phyloP scores from a whole-genome alignment of 2,797 vertebrate genomes.

The Acanthornis magna region DNA sequence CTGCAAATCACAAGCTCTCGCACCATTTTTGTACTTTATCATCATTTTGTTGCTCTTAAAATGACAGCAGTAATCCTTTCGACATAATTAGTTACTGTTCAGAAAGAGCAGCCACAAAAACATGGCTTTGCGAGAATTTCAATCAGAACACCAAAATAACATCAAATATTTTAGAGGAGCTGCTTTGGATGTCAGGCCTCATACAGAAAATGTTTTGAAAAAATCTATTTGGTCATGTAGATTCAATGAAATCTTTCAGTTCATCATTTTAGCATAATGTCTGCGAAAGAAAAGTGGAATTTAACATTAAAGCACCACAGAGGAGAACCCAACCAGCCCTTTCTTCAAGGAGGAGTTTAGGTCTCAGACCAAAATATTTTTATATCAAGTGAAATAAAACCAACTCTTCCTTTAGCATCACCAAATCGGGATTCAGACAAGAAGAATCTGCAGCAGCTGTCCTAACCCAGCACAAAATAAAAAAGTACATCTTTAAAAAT shows the following conservation, averaged over 20 bases:
- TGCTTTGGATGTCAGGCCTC: not conserved
- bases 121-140: not conserved
- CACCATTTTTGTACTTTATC: not conserved
- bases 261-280: not conserved
- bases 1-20: not conserved
- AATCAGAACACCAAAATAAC: not conserved
- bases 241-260: not conserved
- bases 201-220: not conserved
- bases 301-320: not conserved
- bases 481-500: not conserved
- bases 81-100: not conserved
- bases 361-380: not conserved
- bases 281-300: not conserved
- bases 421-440: not conserved
- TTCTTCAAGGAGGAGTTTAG: not conserved
- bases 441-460: rapidly evolving
- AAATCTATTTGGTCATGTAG: not conserved
- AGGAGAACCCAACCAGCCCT: not conserved
- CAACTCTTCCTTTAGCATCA: not conserved
- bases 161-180: not conserved
- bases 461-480: not conserved
- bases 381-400: not conserved
- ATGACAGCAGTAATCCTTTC: not conserved
- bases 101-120: not conserved
- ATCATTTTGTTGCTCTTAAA: not conserved